Conservation (phyloP, 2,797 vertebrate species). For the Premnoplex brunnescens region DNA sequence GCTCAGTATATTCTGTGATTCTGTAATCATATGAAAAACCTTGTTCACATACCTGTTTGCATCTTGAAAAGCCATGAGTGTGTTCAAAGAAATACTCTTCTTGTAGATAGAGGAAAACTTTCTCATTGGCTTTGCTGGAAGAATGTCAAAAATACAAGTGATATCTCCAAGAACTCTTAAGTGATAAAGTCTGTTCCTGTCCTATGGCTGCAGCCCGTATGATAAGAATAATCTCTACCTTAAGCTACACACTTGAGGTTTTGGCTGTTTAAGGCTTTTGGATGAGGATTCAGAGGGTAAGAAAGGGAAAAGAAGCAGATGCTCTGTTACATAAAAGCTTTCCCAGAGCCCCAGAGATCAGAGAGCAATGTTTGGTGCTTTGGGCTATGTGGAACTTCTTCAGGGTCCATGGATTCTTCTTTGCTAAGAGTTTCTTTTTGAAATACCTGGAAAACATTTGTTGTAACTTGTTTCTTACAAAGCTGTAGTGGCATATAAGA, state of each 20-base stretch:
- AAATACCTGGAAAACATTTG: neutral
- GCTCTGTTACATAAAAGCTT: neutral
- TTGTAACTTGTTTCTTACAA: neutral
- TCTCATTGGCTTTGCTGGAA: neutral
- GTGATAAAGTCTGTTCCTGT: neutral
- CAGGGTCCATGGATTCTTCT: neutral
- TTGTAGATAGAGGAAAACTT: neutral
- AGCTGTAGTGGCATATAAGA: neutral
- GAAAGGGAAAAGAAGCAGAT: neutral
- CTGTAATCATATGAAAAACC: neutral
- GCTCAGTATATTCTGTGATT: neutral
- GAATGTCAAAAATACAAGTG: neutral
- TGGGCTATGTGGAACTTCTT: neutral
- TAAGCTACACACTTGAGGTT: neutral
- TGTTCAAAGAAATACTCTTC: neutral
- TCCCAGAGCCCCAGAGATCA: neutral
- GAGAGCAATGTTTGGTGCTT: neutral
- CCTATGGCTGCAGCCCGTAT: neutral
- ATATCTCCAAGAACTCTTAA: neutral
- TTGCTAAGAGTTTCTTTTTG: neutral
- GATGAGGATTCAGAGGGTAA: neutral
- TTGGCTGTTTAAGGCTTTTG: neutral
- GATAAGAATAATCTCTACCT: conserved; percentile 16
- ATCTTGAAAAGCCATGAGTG: neutral
- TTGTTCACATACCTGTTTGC: neutral